phyloP scores from a whole-genome alignment of 92 coral and sea anemone species.

The Desmophyllum pertusum region DNA sequence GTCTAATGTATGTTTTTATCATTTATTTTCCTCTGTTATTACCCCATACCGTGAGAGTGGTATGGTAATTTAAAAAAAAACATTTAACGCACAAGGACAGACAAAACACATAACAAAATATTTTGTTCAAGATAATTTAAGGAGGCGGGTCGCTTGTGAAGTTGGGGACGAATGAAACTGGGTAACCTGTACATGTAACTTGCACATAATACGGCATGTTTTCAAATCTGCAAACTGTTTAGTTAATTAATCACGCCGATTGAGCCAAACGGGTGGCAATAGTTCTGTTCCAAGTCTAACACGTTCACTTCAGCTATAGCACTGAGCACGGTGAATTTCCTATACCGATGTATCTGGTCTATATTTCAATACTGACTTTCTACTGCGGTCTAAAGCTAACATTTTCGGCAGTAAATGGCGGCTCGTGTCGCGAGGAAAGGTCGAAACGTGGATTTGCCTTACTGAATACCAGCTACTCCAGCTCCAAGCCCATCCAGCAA shows the following conservation, averaged over 20 bases:
- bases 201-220: not conserved
- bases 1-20: too few species aligned
- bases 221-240: not conserved
- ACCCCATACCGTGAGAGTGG: not conserved
- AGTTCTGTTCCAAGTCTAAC: not conserved
- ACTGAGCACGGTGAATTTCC: not conserved
- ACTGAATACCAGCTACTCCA: conserved; percentile 20
- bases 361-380: not conserved
- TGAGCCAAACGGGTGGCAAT: not conserved
- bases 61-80: too few species aligned
- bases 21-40: not conserved
- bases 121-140: too few species aligned
- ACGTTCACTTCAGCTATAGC: not conserved
- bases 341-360: not conserved
- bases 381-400: not conserved
- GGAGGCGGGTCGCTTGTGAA: not conserved
- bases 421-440: not conserved
- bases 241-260: not conserved
- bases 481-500: not conserved
- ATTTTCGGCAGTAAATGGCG: not conserved
- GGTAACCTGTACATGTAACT: not conserved
- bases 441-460: conserved; percentile 18
- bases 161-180: not conserved
- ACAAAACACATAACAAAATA: not conserved
- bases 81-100: not conserved